Base-by-base conservation (phyloP, 2,797 vertebrate genomes). In the Catharus ustulatus region DNA sequence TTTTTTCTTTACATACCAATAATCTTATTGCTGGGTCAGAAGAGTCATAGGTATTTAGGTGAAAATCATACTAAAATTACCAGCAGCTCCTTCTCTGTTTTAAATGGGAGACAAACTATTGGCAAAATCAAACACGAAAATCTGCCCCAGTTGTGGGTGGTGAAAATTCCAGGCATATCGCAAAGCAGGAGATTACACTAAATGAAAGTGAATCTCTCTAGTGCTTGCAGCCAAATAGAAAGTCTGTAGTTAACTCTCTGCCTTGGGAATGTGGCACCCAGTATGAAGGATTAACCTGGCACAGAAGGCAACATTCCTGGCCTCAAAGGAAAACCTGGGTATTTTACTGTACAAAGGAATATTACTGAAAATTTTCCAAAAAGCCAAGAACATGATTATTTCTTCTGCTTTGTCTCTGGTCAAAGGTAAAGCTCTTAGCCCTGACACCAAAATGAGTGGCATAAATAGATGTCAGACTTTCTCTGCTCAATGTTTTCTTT, bases 121-220 rank as follows among this genome's bases (percentile, higher is more conserved):
- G 72, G 55, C 42, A 30, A 75, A 84, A 68, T 83, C 64, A 52
- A 92, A 5, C 54, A 61, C 15, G 46, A 77, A 90, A 80, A 61
- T 72, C 49, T 81, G 54, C n/a, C 51, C 24, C 27, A 27, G 40
- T 34, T 89, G 69, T 7, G 24, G 30, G 87, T 83, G 64, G 54
- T 94, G 68, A 95, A 93, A 95, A 94, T 96, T 95, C 84, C 86
- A 85, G 55, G 38, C 49, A 3, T 94, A 81, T 94, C 84, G 88
- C 45, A 22, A 58, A 36, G 40, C 8, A 48, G 62, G 74, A 93
- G 61, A 40, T 76, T 79, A 85, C 52, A 34, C 42, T 90, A 84
- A 66, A 43, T 73, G 26, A 71, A 90, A 87, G 82, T 38, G 92
- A 95, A 67, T 68, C 23, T 80, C 83, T 42, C 11, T 57, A n/a